A percentile compares a stretch with the other conserved stretches of the same genome.
phyloP scores from a whole-genome alignment of 2,797 vertebrate species.

The Poecile montanus region DNA sequence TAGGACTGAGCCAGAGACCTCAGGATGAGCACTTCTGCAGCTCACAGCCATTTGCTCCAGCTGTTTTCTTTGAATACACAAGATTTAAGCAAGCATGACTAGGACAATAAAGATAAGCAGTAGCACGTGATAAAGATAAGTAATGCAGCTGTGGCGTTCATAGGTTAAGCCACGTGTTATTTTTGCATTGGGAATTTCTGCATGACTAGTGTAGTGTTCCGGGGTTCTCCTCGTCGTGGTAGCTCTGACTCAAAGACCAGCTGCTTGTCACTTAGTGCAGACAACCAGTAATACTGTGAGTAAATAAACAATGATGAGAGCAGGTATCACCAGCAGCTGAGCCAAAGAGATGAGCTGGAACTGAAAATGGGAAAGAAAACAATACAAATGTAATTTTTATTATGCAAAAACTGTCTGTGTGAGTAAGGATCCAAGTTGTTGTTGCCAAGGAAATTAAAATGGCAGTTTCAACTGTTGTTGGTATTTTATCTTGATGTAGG shows the following conservation, averaged over 20 bases:
- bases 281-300: not conserved
- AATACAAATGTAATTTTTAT: slow-evolving; percentile 11
- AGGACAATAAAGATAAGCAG: slow-evolving; percentile 19
- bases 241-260: not conserved
- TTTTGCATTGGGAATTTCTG: not conserved
- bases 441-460: slow-evolving; percentile 34
- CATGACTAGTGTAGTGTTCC: not conserved
- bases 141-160: not conserved
- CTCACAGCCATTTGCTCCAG: not conserved
- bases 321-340: not conserved
- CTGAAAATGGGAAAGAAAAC: slow-evolving; percentile 16
- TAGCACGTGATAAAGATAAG: not conserved
- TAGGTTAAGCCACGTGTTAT: not conserved
- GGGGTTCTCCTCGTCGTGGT: not conserved
- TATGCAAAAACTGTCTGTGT: slow-evolving; percentile 10
- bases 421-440: not conserved
- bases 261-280: not conserved
- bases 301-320: not conserved
- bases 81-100: not conserved
- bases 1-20: not conserved
- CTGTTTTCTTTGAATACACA: not conserved
- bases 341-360: not conserved
- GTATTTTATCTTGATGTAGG: not conserved
- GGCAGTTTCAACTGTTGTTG: not conserved
- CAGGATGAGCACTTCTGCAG: not conserved